These are phyloP conservation scores for Elachura formosa DNA, from an alignment of 2,113 vertebrate genomes.

Conservation along the genomic window DNA sequence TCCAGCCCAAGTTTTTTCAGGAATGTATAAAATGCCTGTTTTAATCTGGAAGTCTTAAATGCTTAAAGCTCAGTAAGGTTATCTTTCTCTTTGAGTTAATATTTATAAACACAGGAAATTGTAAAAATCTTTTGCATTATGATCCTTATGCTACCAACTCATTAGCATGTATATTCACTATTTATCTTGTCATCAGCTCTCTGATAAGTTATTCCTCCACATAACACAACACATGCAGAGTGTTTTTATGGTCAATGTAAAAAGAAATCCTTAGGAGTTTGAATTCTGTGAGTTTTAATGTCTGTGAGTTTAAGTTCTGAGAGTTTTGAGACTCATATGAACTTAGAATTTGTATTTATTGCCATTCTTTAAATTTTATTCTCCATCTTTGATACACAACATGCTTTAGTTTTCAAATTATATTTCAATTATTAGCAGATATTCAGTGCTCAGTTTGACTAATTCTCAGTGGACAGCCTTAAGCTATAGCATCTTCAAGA, in stretches of 20 bases:
- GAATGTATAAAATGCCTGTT: not conserved
- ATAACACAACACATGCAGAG: not conserved
- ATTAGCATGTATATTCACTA: not conserved
- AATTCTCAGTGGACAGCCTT: constrained; percentile 1
- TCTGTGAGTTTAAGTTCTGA: too few species aligned
- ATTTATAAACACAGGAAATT: not conserved
- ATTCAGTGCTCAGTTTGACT: not conserved
- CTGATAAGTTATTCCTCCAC: not conserved
- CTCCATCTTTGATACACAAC: not conserved
- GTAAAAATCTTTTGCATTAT: not conserved
- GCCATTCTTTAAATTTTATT: not conserved
- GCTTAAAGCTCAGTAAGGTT: not conserved
- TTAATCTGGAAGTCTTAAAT: not conserved
- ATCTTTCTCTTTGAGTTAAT: not conserved
- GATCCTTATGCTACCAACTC: not conserved
- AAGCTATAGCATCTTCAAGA: not conserved
- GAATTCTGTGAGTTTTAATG: not conserved
- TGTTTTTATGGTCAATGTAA: not conserved
- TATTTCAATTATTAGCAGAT: not conserved
- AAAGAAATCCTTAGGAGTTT: not conserved
- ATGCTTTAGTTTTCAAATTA: constrained; percentile 2
- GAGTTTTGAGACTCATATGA: not conserved
- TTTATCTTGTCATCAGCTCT: not conserved
- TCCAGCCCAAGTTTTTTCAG: not conserved
- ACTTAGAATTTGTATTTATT: not conserved